Base-by-base conservation (phyloP, 2,797 vertebrate genomes). In the Streptopelia turtur region DNA sequence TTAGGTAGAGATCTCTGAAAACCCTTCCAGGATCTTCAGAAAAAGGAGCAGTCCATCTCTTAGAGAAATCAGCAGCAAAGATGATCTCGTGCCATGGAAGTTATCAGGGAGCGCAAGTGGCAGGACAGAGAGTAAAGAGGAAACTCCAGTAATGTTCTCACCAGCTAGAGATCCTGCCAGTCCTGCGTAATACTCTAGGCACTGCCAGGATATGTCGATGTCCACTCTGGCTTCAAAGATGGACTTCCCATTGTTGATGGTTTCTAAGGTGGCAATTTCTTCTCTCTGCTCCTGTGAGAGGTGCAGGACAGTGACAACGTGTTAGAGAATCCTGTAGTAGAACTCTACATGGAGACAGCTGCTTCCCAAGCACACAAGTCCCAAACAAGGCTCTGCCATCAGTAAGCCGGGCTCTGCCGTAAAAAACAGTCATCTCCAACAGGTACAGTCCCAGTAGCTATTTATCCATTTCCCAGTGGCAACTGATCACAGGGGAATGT, bases 221-320 rank as follows among this genome's bases (percentile, higher is more conserved):
- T 99, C 99, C 96, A 98, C 91, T 69, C 98, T 98, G 52, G 99
- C 99, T 96, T 99, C 99, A 11, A 98, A 98, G 96, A 99, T 98
- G 61, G 99, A 99, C 95, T 99, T 99, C 53, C 99, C 99, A 5
- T 99, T 99, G 97, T 99, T 99, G 96, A 99, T 97, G 52, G 98
- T 98, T 96, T 99, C 99, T 90, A 98, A 75, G 83, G 98, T 93
- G 43, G 98, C 98, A 22, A 98, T 98, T 64, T 98, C 98, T 6
- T 98, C 97, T 78, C 72, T 98, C 96, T 98, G 97, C 82, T 98
- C 99, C 99, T 98, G 93, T 52, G 69, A 64, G 56, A 80, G n/a
- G 47, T 25, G 37, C 9, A 43, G 47, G 8, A 87, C 49, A 87
- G 13, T 7, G 25, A 70, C n/a, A 80, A 63, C n/a, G 10, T 0